Evolutionary conservation across 1,140 invertebrate genomes (phyloP), one percentile per base, ranked within the genome.

Genomic region (Parapsyche elsis): DNA sequence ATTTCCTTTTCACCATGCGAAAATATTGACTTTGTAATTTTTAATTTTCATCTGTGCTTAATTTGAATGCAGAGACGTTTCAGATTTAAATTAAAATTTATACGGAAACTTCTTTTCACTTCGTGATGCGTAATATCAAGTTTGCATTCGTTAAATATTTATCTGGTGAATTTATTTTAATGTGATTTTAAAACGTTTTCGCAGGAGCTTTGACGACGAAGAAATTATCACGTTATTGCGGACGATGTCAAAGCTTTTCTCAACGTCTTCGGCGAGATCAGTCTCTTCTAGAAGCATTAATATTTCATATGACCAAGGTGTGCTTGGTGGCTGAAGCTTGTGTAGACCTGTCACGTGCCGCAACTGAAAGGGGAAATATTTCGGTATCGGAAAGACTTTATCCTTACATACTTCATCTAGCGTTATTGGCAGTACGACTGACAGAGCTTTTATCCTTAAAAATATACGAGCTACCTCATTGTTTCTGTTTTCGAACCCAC

Each of bases 361-460:
- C 30, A n/a, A 57, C 44, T 30, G 46, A 75, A 75, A 75, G 49
- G 21, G 46, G 53, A 59, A 75, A 75, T 75, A 57, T 75, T 75
- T 75, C 53, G 16, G 44, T 75, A 38, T 30, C 49, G 23, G 70
- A 78, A 59, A 38, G 23, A 57, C 76, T 78, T 70, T 67, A 71
- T 53, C 26, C 23, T 16, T 23, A 59, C 59, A 78, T 71, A 71
- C 24, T 78, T 30, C 73, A 57, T 64, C 24, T 45, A 10, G 57
- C 57, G 26, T 73, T 79, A 79, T 79, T 79, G 71, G 78, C 78
- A 79, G 67, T 53, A 73, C 16, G 44, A 79, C 70, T 73, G 78
- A 79, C 78, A 79, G 71, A 73, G 78, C 78, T 79, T 79, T 79
- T 79, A 79, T 26, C 45, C 44, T 73, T 46, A 73, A 73, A 45